phyloP scores from a whole-genome alignment of 30 jellyfish, hydroid and myxozoan species.

The Hydra vulgaris region DNA sequence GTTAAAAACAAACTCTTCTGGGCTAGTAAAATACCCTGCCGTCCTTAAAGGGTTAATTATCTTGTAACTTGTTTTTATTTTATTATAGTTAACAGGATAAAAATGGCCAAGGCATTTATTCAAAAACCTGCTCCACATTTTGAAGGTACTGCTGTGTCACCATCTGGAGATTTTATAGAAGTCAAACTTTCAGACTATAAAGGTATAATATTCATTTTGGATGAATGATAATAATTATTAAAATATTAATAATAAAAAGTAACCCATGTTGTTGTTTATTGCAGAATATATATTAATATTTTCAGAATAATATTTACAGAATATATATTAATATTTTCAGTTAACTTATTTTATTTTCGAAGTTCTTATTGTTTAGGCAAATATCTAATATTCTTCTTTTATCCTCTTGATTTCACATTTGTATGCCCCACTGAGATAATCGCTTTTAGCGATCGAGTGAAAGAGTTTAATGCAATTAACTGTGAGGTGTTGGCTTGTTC shows the following conservation, averaged over 20 bases:
- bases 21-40: no score
- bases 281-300: no score
- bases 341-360: not conserved
- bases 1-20: no score
- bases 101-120: conserved; percentile 80
- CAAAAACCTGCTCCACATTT: conserved; percentile 96
- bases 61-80: no score
- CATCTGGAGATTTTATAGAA: conserved; percentile 62
- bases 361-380: conserved; percentile 44
- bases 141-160: conserved; percentile 71
- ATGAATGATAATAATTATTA: not conserved
- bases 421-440: conserved; percentile 99
- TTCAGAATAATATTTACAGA: no score
- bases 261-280: no score
- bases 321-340: no score
- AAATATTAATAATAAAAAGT: no score
- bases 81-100: not conserved
- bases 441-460: conserved; percentile 94
- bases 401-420: conserved; percentile 97
- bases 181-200: conserved; percentile 69
- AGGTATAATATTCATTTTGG: conserved; percentile 38
- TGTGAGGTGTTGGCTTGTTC: conserved; percentile 96
- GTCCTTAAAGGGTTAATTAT: no score
- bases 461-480: conserved; percentile 77
- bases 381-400: conserved; percentile 83